phyloP scores from a whole-genome alignment of 2,888 invertebrate genomes.

The Aromia moschata region DNA sequence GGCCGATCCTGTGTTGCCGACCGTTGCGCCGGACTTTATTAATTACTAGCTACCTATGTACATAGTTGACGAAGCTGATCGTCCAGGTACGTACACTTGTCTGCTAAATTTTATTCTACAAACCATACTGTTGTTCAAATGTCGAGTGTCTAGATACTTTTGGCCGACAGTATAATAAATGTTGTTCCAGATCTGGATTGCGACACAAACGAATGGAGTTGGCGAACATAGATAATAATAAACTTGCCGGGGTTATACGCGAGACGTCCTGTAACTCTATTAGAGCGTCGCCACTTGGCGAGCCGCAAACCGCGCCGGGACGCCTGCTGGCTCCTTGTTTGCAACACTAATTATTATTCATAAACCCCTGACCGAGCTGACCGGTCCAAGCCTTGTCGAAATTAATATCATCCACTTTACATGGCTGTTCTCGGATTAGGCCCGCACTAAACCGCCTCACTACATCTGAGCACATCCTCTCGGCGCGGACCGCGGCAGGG shows the following conservation, averaged over 20 bases:
- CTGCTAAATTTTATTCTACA: too few relatives aligned
- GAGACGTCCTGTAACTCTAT: conserved; percentile 35
- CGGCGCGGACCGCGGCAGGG: conserved; percentile 9
- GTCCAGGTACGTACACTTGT: too few relatives aligned
- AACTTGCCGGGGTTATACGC: conserved; percentile 10
- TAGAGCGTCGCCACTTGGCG: conserved; percentile 43
- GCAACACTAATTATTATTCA: conserved; percentile 64
- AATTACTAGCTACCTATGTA: too few relatives aligned
- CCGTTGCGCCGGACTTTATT: too few relatives aligned
- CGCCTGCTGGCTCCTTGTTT: conserved; percentile 59
- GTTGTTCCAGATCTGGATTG: too few relatives aligned
- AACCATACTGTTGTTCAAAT: too few relatives aligned
- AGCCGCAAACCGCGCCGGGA: conserved; percentile 56
- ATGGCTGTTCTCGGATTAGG: conserved; percentile 51
- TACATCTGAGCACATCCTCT: conserved; percentile 28
- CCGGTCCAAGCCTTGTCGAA: conserved; percentile 58
- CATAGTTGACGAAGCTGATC: too few relatives aligned
- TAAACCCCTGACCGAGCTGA: conserved; percentile 60
- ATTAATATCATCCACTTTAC: conserved; percentile 61
- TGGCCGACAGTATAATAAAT: too few relatives aligned
- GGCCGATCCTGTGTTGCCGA: too few relatives aligned
- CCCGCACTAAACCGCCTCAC: conserved; percentile 24
- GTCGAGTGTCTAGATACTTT: too few relatives aligned
- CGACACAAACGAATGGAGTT: too few relatives aligned
- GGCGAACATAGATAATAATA: too few relatives aligned